A percentile compares a stretch with the other conserved stretches of the same genome.
These are phyloP conservation scores for Geotria australis DNA, from an alignment of 2,797 vertebrate genomes.

Conservation along the genomic window DNA sequence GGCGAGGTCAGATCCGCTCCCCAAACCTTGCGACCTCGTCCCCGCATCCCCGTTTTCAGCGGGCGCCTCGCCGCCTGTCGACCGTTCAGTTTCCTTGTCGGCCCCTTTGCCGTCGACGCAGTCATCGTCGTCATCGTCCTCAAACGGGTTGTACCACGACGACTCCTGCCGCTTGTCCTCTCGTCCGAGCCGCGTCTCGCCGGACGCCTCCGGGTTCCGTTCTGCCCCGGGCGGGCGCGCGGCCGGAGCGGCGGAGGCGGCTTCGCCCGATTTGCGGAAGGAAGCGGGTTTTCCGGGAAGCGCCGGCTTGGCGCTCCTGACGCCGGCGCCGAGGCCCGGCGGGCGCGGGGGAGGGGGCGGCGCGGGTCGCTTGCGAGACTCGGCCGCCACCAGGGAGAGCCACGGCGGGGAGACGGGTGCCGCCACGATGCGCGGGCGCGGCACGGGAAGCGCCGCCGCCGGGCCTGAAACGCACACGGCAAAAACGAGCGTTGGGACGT, in stretches of 20 bases:
- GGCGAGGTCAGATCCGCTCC: not conserved
- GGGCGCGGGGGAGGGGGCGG: slow-evolving; percentile 9
- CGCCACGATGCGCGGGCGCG: not conserved
- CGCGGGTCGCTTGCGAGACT: slow-evolving; percentile 54
- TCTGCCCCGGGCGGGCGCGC: not conserved
- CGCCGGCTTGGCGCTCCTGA: too few species aligned
- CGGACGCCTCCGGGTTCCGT: not conserved
- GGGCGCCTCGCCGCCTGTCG: slow-evolving; percentile 10
- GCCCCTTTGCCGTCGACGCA: slow-evolving; percentile 17
- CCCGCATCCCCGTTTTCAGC: slow-evolving; percentile 7
- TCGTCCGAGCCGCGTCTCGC: not conserved
- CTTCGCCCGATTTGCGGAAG: slow-evolving; percentile 2
- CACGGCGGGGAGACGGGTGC: slow-evolving; percentile 55
- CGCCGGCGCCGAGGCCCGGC: too few species aligned
- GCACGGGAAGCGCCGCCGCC: too few species aligned
- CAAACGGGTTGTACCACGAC: slow-evolving; percentile 40
- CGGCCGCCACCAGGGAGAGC: slow-evolving; percentile 59
- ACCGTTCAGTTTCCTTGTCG: slow-evolving; percentile 1
- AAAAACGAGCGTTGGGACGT: too few species aligned
- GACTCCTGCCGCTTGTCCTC: too few species aligned
- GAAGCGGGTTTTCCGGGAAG: too few species aligned
- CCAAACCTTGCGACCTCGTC: not conserved
- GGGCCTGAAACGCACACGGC: too few species aligned
- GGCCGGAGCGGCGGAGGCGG: slow-evolving; percentile 14
- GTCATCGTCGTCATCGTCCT: slow-evolving; percentile 26